Conservation (phyloP, 2,113 vertebrate genomes). For the Oxyruncus cristatus region DNA sequence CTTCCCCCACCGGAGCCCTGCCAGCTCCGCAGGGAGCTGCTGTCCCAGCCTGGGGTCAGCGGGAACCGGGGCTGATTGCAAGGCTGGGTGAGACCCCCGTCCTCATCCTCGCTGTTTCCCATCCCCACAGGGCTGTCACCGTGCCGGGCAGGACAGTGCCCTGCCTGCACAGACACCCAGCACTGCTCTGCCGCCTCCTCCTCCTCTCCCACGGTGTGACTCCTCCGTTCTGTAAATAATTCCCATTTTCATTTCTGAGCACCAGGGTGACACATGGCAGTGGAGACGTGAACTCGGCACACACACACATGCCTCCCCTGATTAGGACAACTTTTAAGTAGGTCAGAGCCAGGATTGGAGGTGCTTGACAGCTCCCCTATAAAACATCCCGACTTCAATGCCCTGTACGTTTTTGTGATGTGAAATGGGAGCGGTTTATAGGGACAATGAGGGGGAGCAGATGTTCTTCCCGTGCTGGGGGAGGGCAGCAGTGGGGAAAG, state of each 20-base stretch:
- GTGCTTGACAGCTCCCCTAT: constrained; percentile 47
- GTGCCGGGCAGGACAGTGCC: background rate
- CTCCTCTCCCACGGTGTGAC: background rate
- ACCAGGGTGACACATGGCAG: constrained; percentile 5
- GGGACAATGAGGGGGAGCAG: constrained; percentile 40
- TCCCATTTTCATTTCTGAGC: background rate
- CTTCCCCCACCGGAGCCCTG: background rate
- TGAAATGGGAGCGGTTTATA: constrained; percentile 24
- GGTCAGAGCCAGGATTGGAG: constrained; percentile 46
- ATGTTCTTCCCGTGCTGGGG: background rate
- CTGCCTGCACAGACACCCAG: background rate
- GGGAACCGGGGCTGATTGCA: background rate
- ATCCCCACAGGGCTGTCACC: background rate
- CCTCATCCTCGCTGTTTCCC: background rate
- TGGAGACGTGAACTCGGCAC: constrained; percentile 27
- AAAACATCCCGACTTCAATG: constrained; percentile 41
- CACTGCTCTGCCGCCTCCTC: background rate
- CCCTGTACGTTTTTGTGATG: constrained; percentile 32
- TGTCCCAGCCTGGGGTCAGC: background rate
- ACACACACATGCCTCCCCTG: constrained; percentile 22
- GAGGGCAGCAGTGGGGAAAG: constrained; percentile 11
- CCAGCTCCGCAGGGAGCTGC: background rate
- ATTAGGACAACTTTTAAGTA: constrained; percentile 63
- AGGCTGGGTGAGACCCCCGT: background rate
- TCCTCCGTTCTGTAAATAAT: background rate